Conservation (phyloP, 2,113 vertebrate species). For the Cochlearius cochlearius region DNA sequence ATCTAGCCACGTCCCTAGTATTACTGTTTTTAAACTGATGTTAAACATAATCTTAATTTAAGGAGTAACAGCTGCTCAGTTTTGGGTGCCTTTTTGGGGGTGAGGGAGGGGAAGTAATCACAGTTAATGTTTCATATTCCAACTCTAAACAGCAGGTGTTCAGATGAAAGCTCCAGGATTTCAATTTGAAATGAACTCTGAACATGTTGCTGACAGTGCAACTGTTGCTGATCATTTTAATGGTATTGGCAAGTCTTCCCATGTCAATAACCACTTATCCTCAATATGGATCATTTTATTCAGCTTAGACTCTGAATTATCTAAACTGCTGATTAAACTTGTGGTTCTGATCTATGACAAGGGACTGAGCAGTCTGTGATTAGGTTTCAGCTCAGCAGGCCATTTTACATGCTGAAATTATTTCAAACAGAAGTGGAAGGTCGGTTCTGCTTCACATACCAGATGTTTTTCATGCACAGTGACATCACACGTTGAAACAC, state of each 20-base stretch:
- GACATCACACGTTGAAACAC: neutral
- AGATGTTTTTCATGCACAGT: neutral
- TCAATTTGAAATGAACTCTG: neutral
- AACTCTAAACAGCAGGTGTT: neutral
- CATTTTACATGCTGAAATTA: neutral
- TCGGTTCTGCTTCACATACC: neutral
- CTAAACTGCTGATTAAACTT: neutral
- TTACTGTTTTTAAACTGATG: neutral
- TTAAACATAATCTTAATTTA: neutral
- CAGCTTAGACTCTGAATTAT: neutral
- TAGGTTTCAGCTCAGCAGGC: neutral
- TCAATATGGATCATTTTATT: neutral
- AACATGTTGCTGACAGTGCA: neutral
- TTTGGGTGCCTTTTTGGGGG: neutral
- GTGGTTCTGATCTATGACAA: neutral
- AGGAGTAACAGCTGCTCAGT: neutral
- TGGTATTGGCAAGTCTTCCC: neutral
- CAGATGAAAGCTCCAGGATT: neutral
- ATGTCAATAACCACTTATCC: neutral
- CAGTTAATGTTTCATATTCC: neutral
- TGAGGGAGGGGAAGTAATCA: neutral
- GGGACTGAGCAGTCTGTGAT: neutral
- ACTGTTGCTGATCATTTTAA: neutral
- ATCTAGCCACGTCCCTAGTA: neutral
- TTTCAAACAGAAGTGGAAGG: neutral